Base-by-base conservation (phyloP, 2,113 vertebrate species). In the Ammodytes marinus region DNA sequence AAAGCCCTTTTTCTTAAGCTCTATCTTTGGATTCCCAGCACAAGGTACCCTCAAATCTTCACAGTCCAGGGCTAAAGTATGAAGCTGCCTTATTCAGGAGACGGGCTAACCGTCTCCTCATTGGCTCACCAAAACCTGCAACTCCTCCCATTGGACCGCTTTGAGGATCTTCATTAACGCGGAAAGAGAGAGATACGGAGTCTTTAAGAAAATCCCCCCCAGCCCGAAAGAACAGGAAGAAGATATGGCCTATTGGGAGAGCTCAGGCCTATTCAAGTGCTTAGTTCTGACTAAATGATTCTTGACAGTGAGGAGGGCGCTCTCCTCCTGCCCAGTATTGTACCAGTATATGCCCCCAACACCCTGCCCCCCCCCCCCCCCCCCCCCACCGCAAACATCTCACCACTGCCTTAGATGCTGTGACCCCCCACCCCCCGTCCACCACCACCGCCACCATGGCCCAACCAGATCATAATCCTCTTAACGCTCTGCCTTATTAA, bases 401-500 rank as follows among this genome's bases (percentile, higher is more conserved):
- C 69, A 19, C 79, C 69, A 19, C 79, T 80, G 79, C 84, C 77
- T 87, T 84, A 84, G 66, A 88, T 79, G 45, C 82, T 75, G 54
- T 63, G 71, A 74, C 79, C 80, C 80, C 82, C 40, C 60, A 39
- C 2, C 74, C 39, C 53, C 45, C 6, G 8, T 19, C 77, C 83
- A 71, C 52, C 69, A 54, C 55, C 60, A 69, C 73, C 54, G 76
- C 74, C 77, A 69, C 88, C 84, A 79, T 76, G 79, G 92, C 93
- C 92, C 91, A 85, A 95, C 91, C 91, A 90, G 88, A 94, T 93
- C 87, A 93, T 95, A 95, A 95, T 95, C 95, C 95, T 95, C 94
- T 96, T 95, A 95, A 93, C 92, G 93, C 89, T 94, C 88, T 93
- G 93, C 93, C 95, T 95, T 95, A 96, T 95, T 96, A 95, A 94